Base-by-base conservation (phyloP, 2,888 invertebrate species). In the Candidula unifasciata region DNA sequence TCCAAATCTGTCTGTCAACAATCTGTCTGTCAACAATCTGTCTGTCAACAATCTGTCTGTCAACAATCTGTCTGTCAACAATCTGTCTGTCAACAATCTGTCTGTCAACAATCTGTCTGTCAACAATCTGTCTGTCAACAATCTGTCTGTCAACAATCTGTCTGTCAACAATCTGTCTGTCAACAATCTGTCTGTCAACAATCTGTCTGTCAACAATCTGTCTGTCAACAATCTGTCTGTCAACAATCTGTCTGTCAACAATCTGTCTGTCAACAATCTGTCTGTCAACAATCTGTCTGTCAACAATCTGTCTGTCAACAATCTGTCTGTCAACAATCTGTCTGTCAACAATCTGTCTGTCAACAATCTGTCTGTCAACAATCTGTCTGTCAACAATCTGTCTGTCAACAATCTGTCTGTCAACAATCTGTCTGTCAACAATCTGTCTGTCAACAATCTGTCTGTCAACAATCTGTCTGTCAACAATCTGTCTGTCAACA, bases 21-120 rank as follows among this genome's bases (percentile, higher is more conserved):
- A 27, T 68, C 24, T 10, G 68, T 68, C 30, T 68, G 68, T 68
- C 68, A 68, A 30, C 30, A 30, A 68, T 10, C n/a, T 10, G 68
- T 68, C 30, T 68, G 68, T 68, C 68, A 68, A 30, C 30, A 30
- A 68, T 68, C 24, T 10, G 68, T 68, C 30, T 68, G 68, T 68
- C 68, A 68, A 30, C 30, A 30, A 68, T 10, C n/a, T 10, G 68
- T 68, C 30, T 68, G 68, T 68, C 68, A 68, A 30, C 30, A 30
- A 68, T 10, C n/a, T 10, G 68, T 68, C 30, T 68, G 68, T 68
- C 68, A 68, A 30, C 30, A 30, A 68, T 10, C 24, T 10, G 68
- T 68, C 30, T 68, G 10, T 68, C 68, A 68, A 30, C 24, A 30
- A 68, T 10, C n/a, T 10, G 68, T 68, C 30, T 68, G 68, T 68